Conservation (phyloP, 2,113 vertebrate genomes). For the Myxocyprinus asiaticus region DNA sequence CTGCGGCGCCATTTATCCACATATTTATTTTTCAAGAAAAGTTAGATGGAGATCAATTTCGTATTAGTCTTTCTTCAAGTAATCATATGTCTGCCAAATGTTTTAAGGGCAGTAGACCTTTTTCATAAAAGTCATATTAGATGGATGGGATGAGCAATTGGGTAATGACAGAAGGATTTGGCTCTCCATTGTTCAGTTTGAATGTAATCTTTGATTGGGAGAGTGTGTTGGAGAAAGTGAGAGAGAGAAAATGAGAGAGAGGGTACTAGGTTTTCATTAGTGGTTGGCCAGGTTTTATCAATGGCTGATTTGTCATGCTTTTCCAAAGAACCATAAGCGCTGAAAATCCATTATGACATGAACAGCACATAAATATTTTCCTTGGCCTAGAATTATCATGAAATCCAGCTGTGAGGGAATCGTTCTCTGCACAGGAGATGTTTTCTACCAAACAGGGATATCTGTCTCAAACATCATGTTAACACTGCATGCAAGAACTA, state of each 20-base stretch:
- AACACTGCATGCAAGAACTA: not conserved
- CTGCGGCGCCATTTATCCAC: no score
- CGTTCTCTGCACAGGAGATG: not conserved
- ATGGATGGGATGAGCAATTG: not conserved
- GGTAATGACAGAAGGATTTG: not conserved
- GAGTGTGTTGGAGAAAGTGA: not conserved
- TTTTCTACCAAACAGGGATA: constrained; percentile 5
- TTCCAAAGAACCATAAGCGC: constrained; percentile 38
- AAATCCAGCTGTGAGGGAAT: constrained; percentile 31
- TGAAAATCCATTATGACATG: constrained; percentile 32
- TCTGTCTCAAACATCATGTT: not conserved
- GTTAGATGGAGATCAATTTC: constrained; percentile 6
- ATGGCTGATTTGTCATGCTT: constrained; percentile 17
- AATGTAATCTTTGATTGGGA: not conserved
- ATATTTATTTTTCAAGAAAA: no score
- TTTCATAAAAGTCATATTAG: not conserved
- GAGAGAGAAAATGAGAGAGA: not conserved
- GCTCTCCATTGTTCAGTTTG: not conserved
- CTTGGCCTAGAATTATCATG: constrained; percentile 46
- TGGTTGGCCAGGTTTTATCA: constrained; percentile 57
- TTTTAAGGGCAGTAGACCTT: not conserved
- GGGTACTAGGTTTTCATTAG: constrained; percentile 8
- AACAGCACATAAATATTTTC: constrained; percentile 54
- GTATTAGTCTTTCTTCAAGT: not conserved
- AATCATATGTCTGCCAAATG: not conserved